Evolutionary conservation across 2,888 invertebrate genomes (phyloP).

Genomic region (Heteromyza rotundicornis): DNA sequence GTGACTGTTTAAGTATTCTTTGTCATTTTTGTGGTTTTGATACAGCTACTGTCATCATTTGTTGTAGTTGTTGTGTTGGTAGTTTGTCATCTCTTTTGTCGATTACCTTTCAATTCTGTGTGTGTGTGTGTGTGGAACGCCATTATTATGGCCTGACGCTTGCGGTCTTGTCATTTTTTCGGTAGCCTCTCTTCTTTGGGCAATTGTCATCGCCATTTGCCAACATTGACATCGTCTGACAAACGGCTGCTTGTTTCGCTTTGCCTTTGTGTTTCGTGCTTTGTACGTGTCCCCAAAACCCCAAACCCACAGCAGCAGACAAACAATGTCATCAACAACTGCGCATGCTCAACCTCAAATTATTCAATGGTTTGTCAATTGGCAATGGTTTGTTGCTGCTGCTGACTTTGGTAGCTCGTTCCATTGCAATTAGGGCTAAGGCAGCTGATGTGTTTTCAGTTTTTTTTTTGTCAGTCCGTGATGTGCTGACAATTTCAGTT

Average conservation of each 20-base stretch:
- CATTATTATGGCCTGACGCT: background rate
- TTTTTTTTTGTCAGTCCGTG: too few species aligned
- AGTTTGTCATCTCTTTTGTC: background rate
- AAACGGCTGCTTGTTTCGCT: too few species aligned
- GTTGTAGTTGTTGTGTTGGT: background rate
- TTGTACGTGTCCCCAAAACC: too few species aligned
- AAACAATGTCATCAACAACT: background rate
- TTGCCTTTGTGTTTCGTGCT: too few species aligned
- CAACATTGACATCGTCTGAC: background rate
- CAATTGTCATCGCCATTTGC: background rate
- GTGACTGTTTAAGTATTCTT: background rate
- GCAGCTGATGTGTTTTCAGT: background rate
- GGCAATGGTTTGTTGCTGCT: background rate
- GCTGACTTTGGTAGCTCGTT: background rate
- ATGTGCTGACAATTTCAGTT: background rate
- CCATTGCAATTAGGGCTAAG: background rate
- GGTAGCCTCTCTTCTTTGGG: background rate
- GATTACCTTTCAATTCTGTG: background rate
- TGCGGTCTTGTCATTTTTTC: background rate
- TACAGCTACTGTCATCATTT: background rate
- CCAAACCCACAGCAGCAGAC: too few species aligned
- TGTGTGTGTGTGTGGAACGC: background rate
- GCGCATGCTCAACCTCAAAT: conserved; percentile 5
- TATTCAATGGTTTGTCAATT: background rate
- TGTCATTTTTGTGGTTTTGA: background rate